Conservation (phyloP, 2,797 vertebrate genomes). For the Balearica regulorum region DNA sequence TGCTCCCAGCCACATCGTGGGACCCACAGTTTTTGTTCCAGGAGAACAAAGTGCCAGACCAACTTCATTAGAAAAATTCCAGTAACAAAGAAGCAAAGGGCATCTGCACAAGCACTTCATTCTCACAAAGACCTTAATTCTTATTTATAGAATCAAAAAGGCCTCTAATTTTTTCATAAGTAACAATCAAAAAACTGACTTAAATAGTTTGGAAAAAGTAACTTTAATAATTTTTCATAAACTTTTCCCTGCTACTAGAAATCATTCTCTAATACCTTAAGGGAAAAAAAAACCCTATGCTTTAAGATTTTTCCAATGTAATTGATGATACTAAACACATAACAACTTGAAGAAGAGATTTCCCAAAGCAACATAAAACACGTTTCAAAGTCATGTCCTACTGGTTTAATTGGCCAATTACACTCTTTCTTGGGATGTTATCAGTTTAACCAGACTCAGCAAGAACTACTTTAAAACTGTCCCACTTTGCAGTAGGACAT, state of each 20-base stretch:
- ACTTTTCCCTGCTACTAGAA: not conserved
- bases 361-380: not conserved
- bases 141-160: not conserved
- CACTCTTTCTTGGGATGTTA: not conserved
- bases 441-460: not conserved
- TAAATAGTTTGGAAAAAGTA: not conserved
- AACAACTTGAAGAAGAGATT: not conserved
- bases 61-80: not conserved
- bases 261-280: not conserved
- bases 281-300: accelerated
- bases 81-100: not conserved
- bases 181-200: not conserved
- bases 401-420: not conserved
- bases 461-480: not conserved
- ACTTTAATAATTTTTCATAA: not conserved
- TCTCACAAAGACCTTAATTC: not conserved
- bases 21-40: not conserved
- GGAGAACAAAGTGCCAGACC: not conserved
- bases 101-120: not conserved
- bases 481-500: not conserved
- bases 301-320: not conserved
- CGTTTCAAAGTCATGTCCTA: not conserved
- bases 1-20: not conserved
- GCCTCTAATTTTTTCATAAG: not conserved
- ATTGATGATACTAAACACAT: not conserved